A percentile compares a stretch with the other conserved stretches of the same genome.
Evolutionary conservation across 1,140 invertebrate genomes (phyloP).

Genomic region (Brachionus rotundiformis): DNA sequence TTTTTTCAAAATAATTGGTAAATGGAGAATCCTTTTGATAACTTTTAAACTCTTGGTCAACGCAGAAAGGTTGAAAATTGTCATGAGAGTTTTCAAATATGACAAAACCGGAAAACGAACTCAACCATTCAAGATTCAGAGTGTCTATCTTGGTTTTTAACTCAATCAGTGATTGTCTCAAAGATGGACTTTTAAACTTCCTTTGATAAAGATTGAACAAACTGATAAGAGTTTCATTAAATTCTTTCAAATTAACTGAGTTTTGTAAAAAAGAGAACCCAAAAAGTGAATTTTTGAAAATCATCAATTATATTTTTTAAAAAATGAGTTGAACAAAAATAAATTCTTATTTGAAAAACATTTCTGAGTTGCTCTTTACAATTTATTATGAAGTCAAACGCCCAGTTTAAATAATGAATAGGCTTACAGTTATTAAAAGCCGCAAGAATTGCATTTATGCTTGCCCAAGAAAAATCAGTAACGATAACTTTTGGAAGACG

Average conservation of each 20-base stretch:
- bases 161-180: not conserved
- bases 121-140: not conserved
- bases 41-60: not conserved
- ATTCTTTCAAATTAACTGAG: not conserved
- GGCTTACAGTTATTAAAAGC: slow-evolving; percentile 21
- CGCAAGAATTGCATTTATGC: not conserved
- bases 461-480: slow-evolving; percentile 20
- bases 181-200: not conserved
- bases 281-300: slow-evolving; percentile 7
- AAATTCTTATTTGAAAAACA: not conserved
- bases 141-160: not conserved
- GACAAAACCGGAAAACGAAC: not conserved
- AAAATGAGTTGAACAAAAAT: slow-evolving; percentile 20
- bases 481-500: not conserved
- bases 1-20: not conserved
- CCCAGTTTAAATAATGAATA: slow-evolving; percentile 20
- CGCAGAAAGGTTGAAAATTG: not conserved
- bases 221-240: not conserved
- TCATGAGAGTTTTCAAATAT: not conserved
- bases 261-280: slow-evolving; percentile 21
- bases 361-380: not conserved
- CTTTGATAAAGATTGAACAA: not conserved
- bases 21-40: slow-evolving; percentile 23
- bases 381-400: not conserved
- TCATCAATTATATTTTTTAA: slow-evolving; percentile 25